Conservation (phyloP, 2,113 vertebrate species). For the Otocyon megalotis region DNA sequence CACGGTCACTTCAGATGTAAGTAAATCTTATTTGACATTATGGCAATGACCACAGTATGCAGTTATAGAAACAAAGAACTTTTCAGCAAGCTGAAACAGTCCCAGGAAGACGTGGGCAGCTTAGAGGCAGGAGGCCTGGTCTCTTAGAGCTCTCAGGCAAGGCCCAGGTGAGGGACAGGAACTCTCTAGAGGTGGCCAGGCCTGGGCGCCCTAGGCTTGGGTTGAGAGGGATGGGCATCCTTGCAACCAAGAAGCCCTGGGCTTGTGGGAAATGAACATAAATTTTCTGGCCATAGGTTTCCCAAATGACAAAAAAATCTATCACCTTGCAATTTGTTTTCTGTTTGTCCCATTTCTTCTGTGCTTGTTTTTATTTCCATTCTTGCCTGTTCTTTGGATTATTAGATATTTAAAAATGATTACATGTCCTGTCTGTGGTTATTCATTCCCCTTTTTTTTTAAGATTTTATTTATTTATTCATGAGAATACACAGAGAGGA, state of each 20-base stretch:
- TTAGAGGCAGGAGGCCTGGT: no score
- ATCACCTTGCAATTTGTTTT: background rate
- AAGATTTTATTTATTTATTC: no score
- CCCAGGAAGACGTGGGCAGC: background rate
- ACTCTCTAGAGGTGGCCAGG: rapidly evolving
- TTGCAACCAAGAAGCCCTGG: background rate
- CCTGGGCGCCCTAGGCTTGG: background rate
- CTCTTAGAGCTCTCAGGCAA: background rate
- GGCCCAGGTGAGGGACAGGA: background rate
- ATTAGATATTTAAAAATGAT: conserved; percentile 17
- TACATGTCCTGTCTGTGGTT: background rate
- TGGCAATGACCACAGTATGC: background rate
- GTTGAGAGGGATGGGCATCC: no score
- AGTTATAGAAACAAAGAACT: background rate
- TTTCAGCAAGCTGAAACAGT: background rate
- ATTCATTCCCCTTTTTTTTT: background rate
- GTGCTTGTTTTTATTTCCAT: background rate
- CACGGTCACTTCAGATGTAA: conserved; percentile 25
- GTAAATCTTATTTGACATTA: background rate
- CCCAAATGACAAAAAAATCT: background rate
- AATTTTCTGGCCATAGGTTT: background rate
- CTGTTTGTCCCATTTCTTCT: background rate
- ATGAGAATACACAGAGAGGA: no score
- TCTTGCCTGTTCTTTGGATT: background rate
- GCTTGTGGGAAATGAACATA: background rate